Percentiles rank a stretch among this genome's conserved stretches.
Conservation (phyloP, 2,113 vertebrate genomes). For the Lates calcarifer region DNA sequence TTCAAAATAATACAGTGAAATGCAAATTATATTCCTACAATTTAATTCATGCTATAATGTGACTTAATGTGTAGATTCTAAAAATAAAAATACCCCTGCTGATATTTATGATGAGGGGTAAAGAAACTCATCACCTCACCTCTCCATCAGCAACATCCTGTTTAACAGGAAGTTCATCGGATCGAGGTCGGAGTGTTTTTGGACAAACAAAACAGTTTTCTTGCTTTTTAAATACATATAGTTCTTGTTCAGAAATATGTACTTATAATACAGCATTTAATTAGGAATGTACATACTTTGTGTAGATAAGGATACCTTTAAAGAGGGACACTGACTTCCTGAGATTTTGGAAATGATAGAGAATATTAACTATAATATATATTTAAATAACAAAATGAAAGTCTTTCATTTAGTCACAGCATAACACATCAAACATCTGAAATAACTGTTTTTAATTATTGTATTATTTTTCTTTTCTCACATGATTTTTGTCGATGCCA, state of each 20-base stretch:
- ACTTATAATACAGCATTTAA: background rate
- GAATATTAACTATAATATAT: background rate
- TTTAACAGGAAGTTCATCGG: constrained; percentile 29
- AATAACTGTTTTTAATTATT: background rate
- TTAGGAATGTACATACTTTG: background rate
- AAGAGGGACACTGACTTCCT: background rate
- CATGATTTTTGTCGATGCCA: background rate
- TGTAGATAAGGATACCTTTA: background rate
- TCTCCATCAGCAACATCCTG: constrained; percentile 25
- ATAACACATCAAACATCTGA: background rate
- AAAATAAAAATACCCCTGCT: background rate
- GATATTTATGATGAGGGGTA: background rate
- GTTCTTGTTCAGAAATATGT: background rate
- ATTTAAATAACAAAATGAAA: background rate
- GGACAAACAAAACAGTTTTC: background rate
- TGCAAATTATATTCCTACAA: background rate
- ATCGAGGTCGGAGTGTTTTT: background rate
- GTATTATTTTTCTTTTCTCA: background rate
- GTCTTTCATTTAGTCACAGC: background rate
- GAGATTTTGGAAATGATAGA: background rate
- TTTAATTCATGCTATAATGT: background rate
- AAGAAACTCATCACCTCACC: background rate
- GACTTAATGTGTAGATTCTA: background rate
- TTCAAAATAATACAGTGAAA: background rate
- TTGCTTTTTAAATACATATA: background rate